Evolutionary conservation across 2,797 vertebrate species (phyloP), one percentile per base, ranked within the genome.

Genomic region (Sebastes umbrosus): DNA sequence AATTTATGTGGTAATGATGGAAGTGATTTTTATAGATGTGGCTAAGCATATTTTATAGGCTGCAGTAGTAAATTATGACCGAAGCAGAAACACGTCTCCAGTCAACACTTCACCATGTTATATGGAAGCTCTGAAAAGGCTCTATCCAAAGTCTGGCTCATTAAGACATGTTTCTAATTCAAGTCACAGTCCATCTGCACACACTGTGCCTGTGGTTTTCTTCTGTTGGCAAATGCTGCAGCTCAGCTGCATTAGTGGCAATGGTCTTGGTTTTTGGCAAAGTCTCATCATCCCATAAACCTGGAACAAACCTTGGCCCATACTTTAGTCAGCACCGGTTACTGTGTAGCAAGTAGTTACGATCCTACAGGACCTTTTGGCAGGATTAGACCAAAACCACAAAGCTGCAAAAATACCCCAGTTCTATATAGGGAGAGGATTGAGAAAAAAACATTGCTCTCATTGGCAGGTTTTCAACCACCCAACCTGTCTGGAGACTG

Each of bases 121-220:
- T 16, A 13, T 46, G 16, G 54, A 63, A 57, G 58, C 57, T 68
- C 73, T 77, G 22, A 50, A 55, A 69, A 79, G 58, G 58, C 72
- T 22, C 54, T 0, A 12, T 39, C 70, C 63, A 66, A 69, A 80
- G 52, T 68, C 58, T 80, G 74, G 73, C 85, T 79, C 84, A 84
- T 87, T 87, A 67, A 81, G 24, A 43, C 8, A 1, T 7, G 62
- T 80, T 93, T 91, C 52, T 68, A 36, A 92, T 90, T 90, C 90
- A 78, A 74, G 86, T 92, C 91, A 90, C 88, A 76, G 4, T 52
- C 68, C 12, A 46, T 71, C 69, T 67, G 64, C 73, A 81, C 24
- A 34, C 80, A 86, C 55, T 16, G 60, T 27, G 66, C 31, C 66
- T 73, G 68, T 14, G 55, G 12, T 78, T 84, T 81, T 59, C 69